These are phyloP conservation scores for Meandrusa payeni DNA, from an alignment of 2,888 invertebrate genomes.

Conservation along the genomic window DNA sequence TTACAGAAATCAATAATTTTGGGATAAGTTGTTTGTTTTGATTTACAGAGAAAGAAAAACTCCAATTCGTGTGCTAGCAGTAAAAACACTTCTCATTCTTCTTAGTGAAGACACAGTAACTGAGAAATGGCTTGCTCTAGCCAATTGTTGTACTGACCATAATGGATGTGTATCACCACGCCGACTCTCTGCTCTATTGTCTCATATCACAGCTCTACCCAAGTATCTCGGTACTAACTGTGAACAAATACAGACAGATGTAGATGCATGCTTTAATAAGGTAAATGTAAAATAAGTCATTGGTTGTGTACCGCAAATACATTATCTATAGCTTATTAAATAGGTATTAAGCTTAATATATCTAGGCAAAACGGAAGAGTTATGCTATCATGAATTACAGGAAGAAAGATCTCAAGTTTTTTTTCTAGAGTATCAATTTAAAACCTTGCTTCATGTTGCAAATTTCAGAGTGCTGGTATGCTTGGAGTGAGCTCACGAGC, in stretches of 20 bases:
- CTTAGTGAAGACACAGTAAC: slow-evolving; percentile 83
- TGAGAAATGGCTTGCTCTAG: slow-evolving; percentile 84
- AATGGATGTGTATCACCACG: slow-evolving; percentile 86
- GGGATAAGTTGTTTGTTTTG: too few relatives aligned
- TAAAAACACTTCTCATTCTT: slow-evolving; percentile 84
- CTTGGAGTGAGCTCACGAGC: slow-evolving; percentile 84
- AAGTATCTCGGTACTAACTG: slow-evolving; percentile 83
- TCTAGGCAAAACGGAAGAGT: too few relatives aligned
- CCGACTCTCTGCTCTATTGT: slow-evolving; percentile 81
- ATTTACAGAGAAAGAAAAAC: slow-evolving; percentile 79
- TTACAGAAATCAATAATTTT: too few relatives aligned
- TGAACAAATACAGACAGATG: slow-evolving; percentile 82
- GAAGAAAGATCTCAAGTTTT: too few relatives aligned
- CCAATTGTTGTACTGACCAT: slow-evolving; percentile 86
- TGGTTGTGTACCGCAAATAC: too few relatives aligned
- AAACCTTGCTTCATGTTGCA: too few relatives aligned
- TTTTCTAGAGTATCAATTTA: too few relatives aligned
- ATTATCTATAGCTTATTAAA: too few relatives aligned
- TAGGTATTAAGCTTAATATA: too few relatives aligned
- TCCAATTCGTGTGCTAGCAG: slow-evolving; percentile 83
- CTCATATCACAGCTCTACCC: slow-evolving; percentile 81
- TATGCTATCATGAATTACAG: too few relatives aligned
- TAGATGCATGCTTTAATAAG: slow-evolving; percentile 87
- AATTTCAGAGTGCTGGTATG: slow-evolving; percentile 83
- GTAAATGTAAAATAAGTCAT: too few relatives aligned